phyloP scores from a whole-genome alignment of 2,888 invertebrate genomes.

The Ophonus ardosiacus region DNA sequence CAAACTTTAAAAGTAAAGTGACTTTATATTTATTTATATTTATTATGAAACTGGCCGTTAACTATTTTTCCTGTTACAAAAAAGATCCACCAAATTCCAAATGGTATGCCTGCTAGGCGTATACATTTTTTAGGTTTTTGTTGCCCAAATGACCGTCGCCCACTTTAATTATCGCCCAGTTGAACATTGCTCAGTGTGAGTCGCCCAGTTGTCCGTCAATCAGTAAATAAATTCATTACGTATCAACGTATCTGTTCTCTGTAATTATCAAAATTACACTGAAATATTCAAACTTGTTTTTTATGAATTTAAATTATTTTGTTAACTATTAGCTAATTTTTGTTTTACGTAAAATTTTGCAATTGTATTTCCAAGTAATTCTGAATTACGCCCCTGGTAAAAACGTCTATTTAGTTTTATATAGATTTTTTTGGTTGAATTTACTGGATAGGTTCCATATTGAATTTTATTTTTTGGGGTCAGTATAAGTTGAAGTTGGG shows the following conservation, averaged over 20 bases:
- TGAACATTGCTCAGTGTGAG: too few species aligned
- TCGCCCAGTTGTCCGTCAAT: too few species aligned
- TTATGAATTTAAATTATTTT: background rate
- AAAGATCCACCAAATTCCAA: too few species aligned
- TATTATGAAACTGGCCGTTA: too few species aligned
- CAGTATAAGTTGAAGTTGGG: slow-evolving; percentile 15
- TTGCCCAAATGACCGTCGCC: too few species aligned
- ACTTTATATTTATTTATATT: too few species aligned
- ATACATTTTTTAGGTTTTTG: too few species aligned
- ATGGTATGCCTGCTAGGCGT: too few species aligned
- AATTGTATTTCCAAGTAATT: background rate
- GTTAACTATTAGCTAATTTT: background rate
- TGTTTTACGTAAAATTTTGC: background rate
- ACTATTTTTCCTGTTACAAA: too few species aligned
- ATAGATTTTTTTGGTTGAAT: slow-evolving; percentile 19
- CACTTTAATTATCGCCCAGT: too few species aligned
- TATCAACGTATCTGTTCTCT: background rate
- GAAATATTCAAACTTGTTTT: background rate
- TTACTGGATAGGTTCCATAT: slow-evolving; percentile 15
- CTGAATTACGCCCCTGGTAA: slow-evolving; percentile 2
- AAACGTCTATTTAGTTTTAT: slow-evolving; percentile 18
- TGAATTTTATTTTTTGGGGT: slow-evolving; percentile 29
- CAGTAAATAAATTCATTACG: background rate
- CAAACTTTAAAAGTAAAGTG: too few species aligned
- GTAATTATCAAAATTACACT: background rate